phyloP scores from a whole-genome alignment of 2,888 invertebrate genomes.

The Ornithoptera priamus region DNA sequence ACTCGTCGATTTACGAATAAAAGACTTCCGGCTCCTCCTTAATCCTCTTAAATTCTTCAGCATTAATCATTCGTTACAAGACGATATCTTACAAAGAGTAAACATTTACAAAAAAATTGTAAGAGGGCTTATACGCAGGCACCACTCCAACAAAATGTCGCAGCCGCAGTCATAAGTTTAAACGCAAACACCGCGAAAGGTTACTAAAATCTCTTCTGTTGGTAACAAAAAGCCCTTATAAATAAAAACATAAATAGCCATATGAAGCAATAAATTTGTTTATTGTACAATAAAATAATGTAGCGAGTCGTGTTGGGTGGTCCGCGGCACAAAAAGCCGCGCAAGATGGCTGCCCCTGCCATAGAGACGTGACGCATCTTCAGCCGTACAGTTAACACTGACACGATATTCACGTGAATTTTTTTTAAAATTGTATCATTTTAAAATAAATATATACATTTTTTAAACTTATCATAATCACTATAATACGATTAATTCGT shows the following conservation, averaged over 20 bases:
- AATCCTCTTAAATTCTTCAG: constrained; percentile 18
- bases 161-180: constrained; percentile 32
- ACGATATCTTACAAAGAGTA: constrained; percentile 9
- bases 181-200: constrained; percentile 57
- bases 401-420: constrained; percentile 26
- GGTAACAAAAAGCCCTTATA: constrained; percentile 71
- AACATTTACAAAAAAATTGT: constrained; percentile 20
- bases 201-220: constrained; percentile 57
- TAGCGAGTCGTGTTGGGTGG: constrained; percentile 75
- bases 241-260: constrained; percentile 77
- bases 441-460: background rate
- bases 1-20: background rate
- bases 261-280: constrained; percentile 79
- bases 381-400: constrained; percentile 29
- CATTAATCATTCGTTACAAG: constrained; percentile 17
- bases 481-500: too few relatives aligned
- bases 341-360: constrained; percentile 60
- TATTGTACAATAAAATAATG: constrained; percentile 80
- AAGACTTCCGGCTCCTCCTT: constrained; percentile 16
- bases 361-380: constrained; percentile 53
- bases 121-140: constrained; percentile 12
- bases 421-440: background rate
- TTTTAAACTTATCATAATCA: background rate
- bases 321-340: constrained; percentile 65
- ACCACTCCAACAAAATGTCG: constrained; percentile 26